Base-by-base conservation (phyloP, 2,888 invertebrate species). In the Sepiola atlantica region DNA sequence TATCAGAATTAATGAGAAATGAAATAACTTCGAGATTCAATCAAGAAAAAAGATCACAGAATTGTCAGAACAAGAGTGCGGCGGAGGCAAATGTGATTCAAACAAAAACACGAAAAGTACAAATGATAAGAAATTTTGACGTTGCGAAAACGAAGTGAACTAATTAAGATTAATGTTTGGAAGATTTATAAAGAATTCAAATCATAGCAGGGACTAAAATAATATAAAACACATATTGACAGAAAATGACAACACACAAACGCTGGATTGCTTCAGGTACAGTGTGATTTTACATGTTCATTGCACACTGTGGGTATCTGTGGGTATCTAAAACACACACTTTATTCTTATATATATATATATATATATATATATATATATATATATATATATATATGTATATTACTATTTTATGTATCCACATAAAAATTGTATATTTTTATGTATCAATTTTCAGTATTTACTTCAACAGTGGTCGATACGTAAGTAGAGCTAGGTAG, bases 1-100 rank as follows among this genome's bases (percentile, higher is more conserved):
- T 77, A 77, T 77, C 77, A 77, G 77, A 77, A 77, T 32, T 77
- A 77, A 77, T 77, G n/a, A n/a, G 32, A 77, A 77, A 77, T 77
- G n/a, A 77, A 77, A n/a, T n/a, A 77, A 77, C 77, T n/a, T 45
- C 6, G 10, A n/a, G 77, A 32, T n/a, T n/a, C 32, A 77, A 77
- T 77, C 77, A 77, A n/a, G 4, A 21, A 14, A 18, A 20, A n/a
- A n/a, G 77, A n/a, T 28, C n/a, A 77, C 0, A n/a, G 14, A 14
- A n/a, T n/a, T 16, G n/a, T 32, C 77, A 77, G n/a, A 77, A n/a
- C 14, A 77, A 32, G n/a, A 32, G 45, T 45, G 45, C 45, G 45
- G 45, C 45, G 45, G 8, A 45, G 45, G 45, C 4, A n/a, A 45
- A 45, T 45, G 2, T 45, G 45, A 45, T 45, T 45, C 2, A 45